A percentile compares a stretch with the other conserved stretches of the same genome.
These are phyloP conservation scores for Muscicapa striata DNA, from an alignment of 2,797 vertebrate genomes.

Conservation along the genomic window DNA sequence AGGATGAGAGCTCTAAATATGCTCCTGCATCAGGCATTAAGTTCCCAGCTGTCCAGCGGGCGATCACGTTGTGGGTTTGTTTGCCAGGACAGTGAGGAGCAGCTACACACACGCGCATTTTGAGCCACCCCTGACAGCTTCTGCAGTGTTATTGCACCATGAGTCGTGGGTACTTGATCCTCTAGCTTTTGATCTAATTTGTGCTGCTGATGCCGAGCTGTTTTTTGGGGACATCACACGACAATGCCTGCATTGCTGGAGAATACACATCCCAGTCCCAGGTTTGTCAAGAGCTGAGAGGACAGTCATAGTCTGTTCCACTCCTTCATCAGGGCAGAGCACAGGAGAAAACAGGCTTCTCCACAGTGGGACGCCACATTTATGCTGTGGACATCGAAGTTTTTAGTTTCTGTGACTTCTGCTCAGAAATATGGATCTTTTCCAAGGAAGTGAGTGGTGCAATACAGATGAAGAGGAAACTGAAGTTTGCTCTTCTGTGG, in stretches of 20 bases:
- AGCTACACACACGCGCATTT: not conserved
- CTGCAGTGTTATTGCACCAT: not conserved
- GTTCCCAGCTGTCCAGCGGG: not conserved
- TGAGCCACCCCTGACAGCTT: not conserved
- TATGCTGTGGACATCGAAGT: not conserved
- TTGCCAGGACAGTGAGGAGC: not conserved
- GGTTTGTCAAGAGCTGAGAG: not conserved
- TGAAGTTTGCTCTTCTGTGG: not conserved
- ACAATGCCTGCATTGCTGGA: not conserved
- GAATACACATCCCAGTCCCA: accelerated
- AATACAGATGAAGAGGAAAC: not conserved
- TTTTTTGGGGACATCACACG: not conserved
- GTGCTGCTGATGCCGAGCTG: not conserved
- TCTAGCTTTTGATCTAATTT: not conserved
- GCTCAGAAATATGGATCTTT: not conserved
- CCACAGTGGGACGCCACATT: not conserved
- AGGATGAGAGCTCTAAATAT: not conserved
- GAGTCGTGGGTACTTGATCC: not conserved
- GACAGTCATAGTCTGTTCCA: not conserved
- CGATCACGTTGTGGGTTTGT: not conserved
- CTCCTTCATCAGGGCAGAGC: accelerated
- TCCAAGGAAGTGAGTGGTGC: not conserved
- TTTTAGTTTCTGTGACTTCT: not conserved
- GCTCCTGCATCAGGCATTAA: not conserved
- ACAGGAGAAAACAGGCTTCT: not conserved